Evolutionary conservation across 1,140 invertebrate genomes (phyloP).

Genomic region (Heliconius hermathena): DNA sequence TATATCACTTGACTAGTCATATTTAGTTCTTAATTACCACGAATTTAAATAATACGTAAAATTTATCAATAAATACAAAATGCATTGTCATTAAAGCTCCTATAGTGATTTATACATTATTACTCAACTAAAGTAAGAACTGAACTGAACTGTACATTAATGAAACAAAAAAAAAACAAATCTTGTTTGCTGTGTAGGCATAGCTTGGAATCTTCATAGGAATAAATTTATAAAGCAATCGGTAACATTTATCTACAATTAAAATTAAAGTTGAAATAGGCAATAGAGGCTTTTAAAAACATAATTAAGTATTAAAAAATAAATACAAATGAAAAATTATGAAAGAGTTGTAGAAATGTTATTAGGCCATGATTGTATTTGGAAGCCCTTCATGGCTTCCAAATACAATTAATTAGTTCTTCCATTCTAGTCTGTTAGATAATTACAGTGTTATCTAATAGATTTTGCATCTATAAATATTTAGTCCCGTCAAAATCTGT

Average conservation of each 20-base stretch:
- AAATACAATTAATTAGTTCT: not conserved
- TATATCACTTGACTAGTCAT: not conserved
- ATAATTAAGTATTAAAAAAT: not conserved
- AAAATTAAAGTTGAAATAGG: not conserved
- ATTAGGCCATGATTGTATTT: not conserved
- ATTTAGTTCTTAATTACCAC: not conserved
- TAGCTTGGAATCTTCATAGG: not conserved
- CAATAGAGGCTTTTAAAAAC: not conserved
- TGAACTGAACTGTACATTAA: no score
- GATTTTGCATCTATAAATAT: no score
- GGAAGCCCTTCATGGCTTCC: not conserved
- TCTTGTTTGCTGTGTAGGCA: no score
- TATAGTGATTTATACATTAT: not conserved
- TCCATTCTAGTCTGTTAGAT: not conserved
- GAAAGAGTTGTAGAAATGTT: not conserved
- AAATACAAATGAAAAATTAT: not conserved
- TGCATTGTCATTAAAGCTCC: not conserved
- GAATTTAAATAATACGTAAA: not conserved
- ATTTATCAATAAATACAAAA: not conserved
- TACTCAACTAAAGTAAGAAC: no score
- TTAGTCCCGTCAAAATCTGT: no score
- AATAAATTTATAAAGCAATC: not conserved
- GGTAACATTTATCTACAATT: no score
- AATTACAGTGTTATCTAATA: no score
- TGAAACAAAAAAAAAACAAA: no score